Conservation (phyloP, 2,888 invertebrate species). For the Malthinus flaveolus region DNA sequence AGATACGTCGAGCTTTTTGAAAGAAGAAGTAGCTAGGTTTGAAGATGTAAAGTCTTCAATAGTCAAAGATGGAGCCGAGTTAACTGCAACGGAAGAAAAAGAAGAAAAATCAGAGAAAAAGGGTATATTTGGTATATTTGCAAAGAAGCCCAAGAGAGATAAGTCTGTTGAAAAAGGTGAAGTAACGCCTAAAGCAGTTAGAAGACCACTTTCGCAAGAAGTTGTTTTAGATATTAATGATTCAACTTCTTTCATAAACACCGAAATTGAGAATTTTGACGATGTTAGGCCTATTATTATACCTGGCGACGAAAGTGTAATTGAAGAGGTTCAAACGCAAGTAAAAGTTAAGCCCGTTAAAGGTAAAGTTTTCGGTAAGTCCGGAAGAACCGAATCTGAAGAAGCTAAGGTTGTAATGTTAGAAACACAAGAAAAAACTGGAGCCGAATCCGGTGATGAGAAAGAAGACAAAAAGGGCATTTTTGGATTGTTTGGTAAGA, state of each 20-base stretch:
- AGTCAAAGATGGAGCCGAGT: conserved; percentile 19
- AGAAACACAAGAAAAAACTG: neutral
- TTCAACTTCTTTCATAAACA: conserved; percentile 32
- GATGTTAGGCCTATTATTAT: conserved; percentile 27
- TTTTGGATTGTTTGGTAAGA: conserved; percentile 34
- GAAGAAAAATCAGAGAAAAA: conserved; percentile 27
- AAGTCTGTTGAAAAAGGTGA: conserved; percentile 6
- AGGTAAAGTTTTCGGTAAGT: neutral
- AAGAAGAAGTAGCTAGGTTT: conserved; percentile 29
- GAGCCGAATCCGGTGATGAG: neutral
- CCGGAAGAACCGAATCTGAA: neutral
- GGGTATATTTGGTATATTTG: conserved; percentile 32
- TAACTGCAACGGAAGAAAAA: conserved; percentile 21
- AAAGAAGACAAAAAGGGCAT: conserved; percentile 18
- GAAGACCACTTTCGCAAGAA: conserved; percentile 17
- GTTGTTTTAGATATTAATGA: conserved; percentile 23
- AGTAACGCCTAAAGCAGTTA: conserved; percentile 3
- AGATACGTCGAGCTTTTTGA: conserved; percentile 32
- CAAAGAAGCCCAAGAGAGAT: conserved; percentile 32
- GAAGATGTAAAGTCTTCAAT: conserved; percentile 28
- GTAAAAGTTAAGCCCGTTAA: neutral
- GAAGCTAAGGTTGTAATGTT: neutral
- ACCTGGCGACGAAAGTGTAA: neutral
- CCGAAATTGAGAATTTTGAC: conserved; percentile 33
- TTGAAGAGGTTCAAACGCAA: neutral